Base-by-base conservation (phyloP, 2,888 invertebrate genomes). In the Trichopoda pennipes region DNA sequence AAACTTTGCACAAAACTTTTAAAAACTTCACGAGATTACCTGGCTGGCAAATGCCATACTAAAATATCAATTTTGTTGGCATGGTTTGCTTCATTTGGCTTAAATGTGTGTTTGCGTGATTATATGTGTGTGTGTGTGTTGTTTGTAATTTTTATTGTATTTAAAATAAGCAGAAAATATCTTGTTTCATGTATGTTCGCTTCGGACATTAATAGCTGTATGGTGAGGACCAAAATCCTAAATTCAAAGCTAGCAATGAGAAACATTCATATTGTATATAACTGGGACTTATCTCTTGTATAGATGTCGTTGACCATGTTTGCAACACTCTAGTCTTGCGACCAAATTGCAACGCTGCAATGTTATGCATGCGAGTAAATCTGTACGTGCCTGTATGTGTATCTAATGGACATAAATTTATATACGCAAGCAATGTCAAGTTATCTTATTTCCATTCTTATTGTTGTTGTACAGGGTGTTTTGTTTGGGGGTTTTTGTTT, bases 121-220 rank as follows among this genome's bases (percentile, higher is more conserved):
- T n/a, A n/a, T n/a, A n/a, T 28, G 28, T 28, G 6, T 28, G 3
- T 28, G 28, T 28, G 4, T 28, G 47, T 32, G n/a, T 17, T 72
- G 64, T 75, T 19, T 74, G 35, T 55, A 63, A 64, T 58, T 77
- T 61, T 73, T 75, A 69, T 81, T 78, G 69, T 74, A 77, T 74
- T 81, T 81, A 69, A 81, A 81, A 81, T 74, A 77, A 81, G 74
- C 74, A 74, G 69, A 81, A 81, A 74, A 81, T 81, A 81, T 81
- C 81, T 74, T 77, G 73, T 81, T 81, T 81, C 81, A 81, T 77
- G 73, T 64, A 32, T 73, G 77, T 73, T 51, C 53, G 17, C 0
- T 28, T 73, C n/a, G 42, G 68, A 68, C 77, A 60, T 44, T 76
- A 66, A 76, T 70, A 64, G 75, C 38, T 42, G 28, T 56, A 17